phyloP scores from a whole-genome alignment of 2,797 vertebrate species.

The Enteromius argenteus region DNA sequence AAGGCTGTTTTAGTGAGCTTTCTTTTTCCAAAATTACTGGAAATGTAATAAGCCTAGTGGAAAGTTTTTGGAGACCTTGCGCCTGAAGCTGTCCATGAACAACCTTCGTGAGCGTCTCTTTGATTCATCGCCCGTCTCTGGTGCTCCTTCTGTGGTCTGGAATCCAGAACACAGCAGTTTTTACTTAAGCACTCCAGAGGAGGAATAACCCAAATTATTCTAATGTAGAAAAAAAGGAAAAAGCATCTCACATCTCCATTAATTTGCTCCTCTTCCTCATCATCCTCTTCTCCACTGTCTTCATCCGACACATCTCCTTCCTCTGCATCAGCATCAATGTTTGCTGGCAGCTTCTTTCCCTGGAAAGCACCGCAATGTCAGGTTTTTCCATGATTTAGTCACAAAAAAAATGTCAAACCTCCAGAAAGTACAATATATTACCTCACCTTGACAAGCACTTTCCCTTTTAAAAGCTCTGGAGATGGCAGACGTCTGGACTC shows the following conservation, averaged over 20 bases:
- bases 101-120: constrained; percentile 79
- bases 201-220: neutral
- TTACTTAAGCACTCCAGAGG: neutral
- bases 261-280: constrained; percentile 86
- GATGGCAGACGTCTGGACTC: constrained; percentile 88
- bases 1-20: neutral
- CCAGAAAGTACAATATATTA: neutral
- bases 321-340: constrained; percentile 87
- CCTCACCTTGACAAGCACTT: constrained; percentile 92
- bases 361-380: constrained; percentile 59
- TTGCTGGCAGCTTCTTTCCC: constrained; percentile 94
- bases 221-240: neutral
- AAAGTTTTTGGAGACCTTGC: constrained; percentile 79
- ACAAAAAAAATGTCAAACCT: neutral
- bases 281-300: constrained; percentile 92
- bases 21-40: neutral
- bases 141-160: constrained; percentile 76
- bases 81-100: constrained; percentile 87
- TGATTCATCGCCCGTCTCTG: constrained; percentile 72
- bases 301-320: constrained; percentile 97
- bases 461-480: constrained; percentile 90
- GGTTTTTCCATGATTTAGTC: constrained; percentile 4
- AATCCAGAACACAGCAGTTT: constrained; percentile 50
- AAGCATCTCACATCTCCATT: constrained; percentile 79
- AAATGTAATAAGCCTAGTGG: neutral